Percentiles rank a stretch among this genome's conserved stretches.
These are phyloP conservation scores for Heliconius nattereri DNA, from an alignment of 1,140 invertebrate species.

Conservation along the genomic window DNA sequence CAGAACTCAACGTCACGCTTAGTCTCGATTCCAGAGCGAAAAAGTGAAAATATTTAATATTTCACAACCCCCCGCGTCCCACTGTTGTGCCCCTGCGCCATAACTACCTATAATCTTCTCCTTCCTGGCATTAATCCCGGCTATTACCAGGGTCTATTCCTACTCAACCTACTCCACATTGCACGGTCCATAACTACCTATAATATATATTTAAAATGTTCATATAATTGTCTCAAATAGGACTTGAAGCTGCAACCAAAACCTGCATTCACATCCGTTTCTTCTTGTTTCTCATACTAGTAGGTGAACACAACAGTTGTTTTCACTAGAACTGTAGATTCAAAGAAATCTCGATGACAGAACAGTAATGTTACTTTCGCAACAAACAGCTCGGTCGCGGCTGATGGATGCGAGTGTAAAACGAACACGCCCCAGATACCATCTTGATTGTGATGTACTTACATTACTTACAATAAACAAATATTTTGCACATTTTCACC, in stretches of 20 bases:
- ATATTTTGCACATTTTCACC: not conserved
- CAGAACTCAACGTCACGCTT: too few relatives aligned
- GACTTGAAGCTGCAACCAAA: not conserved
- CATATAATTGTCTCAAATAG: not conserved
- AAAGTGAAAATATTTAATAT: too few relatives aligned
- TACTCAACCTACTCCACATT: too few relatives aligned
- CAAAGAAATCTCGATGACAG: constrained; percentile 25
- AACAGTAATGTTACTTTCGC: constrained; percentile 39
- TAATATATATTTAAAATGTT: too few relatives aligned
- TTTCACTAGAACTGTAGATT: constrained; percentile 1
- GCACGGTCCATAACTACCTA: too few relatives aligned
- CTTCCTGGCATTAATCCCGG: too few relatives aligned
- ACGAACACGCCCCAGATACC: constrained; percentile 58
- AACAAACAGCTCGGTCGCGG: constrained; percentile 28
- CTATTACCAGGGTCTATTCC: too few relatives aligned
- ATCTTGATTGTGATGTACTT: constrained; percentile 48
- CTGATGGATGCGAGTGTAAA: constrained; percentile 54
- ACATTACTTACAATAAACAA: not conserved
- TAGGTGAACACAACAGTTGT: not conserved
- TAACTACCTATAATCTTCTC: too few relatives aligned
- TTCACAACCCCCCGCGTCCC: too few relatives aligned
- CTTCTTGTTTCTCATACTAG: not conserved
- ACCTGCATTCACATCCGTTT: not conserved
- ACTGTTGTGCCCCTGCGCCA: too few relatives aligned
- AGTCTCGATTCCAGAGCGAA: too few relatives aligned